Evolutionary conservation across 2,113 vertebrate species (phyloP).

Genomic region (Tonatia bakeri): DNA sequence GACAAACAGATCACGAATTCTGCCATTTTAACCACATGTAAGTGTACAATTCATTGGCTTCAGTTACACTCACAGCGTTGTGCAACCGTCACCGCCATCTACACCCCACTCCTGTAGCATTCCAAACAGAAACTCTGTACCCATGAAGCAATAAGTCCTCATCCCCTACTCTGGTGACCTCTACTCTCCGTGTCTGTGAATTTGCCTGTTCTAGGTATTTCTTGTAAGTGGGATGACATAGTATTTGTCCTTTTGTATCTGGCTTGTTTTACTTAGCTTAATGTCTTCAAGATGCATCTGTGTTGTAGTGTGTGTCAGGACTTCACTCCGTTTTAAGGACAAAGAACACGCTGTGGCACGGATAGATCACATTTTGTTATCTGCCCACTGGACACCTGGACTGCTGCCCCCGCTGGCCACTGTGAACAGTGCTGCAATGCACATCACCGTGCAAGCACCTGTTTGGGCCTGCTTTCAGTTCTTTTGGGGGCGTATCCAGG

Average conservation of each 20-base stretch:
- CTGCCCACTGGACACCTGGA: neutral
- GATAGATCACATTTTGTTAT: neutral
- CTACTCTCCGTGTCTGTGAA: neutral
- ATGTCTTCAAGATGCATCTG: neutral
- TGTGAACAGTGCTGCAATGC: neutral
- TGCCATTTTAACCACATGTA: neutral
- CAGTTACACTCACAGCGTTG: neutral
- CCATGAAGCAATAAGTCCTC: neutral
- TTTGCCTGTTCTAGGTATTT: neutral
- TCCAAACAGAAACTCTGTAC: constrained; percentile 64
- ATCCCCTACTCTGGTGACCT: neutral
- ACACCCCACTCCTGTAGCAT: constrained; percentile 6
- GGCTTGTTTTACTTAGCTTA: neutral
- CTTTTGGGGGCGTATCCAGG: neutral
- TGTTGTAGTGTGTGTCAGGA: neutral
- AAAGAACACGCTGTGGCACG: too few species aligned
- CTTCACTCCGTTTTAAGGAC: neutral
- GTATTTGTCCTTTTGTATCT: neutral
- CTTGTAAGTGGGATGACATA: neutral
- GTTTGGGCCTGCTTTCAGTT: neutral
- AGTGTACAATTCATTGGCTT: neutral
- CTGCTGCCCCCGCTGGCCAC: neutral
- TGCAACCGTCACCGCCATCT: neutral
- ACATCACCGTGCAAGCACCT: neutral
- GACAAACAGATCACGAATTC: neutral